Base-by-base conservation (phyloP, 2,797 vertebrate species). In the Characodon lateralis region DNA sequence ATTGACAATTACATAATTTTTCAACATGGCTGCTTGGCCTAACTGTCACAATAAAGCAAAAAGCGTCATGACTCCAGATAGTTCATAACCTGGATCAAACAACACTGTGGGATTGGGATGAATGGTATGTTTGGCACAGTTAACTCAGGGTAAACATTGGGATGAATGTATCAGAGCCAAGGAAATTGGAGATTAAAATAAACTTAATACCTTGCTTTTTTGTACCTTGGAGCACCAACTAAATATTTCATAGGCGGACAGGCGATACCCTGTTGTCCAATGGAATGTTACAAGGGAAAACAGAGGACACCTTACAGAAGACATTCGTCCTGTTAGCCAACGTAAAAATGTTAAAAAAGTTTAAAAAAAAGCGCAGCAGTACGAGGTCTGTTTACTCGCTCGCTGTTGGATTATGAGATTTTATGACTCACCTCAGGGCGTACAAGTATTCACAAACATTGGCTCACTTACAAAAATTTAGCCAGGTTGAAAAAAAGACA, bases 221-320 rank as follows among this genome's bases (percentile, higher is more conserved):
- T 93, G 76, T 84, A 77, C 55, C 78, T 88, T 48, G 74, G 71
- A 83, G 85, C 80, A 73, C 50, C 50, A 59, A 51, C 69, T 94
- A 68, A 93, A 96, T 94, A 87, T 93, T 95, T 92, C 68, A 95
- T 92, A 85, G 86, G 65, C 6, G 6, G 92, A 92, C 84, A 94
- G 85, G 76, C 83, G 91, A 96, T 92, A 91, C 88, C 88, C 77
- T 83, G 58, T 68, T 73, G 73, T 77, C 79, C 78, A 41, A 12
- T 77, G 79, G 85, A 94, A 94, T 87, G 82, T 93, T 93, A 89
- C 83, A 5, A 71, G 77, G 71, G 59, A 82, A 65, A 81, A 65
- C 53, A 66, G 84, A 83, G 77, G 78, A 69, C 5, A 20, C 43
- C 2, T 3, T 13, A 26, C 12, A 9, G 4, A 9, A 3, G 70